Evolutionary conservation across 2,797 vertebrate species (phyloP), one percentile per base, ranked within the genome.

Genomic region (Bufotes viridis): DNA sequence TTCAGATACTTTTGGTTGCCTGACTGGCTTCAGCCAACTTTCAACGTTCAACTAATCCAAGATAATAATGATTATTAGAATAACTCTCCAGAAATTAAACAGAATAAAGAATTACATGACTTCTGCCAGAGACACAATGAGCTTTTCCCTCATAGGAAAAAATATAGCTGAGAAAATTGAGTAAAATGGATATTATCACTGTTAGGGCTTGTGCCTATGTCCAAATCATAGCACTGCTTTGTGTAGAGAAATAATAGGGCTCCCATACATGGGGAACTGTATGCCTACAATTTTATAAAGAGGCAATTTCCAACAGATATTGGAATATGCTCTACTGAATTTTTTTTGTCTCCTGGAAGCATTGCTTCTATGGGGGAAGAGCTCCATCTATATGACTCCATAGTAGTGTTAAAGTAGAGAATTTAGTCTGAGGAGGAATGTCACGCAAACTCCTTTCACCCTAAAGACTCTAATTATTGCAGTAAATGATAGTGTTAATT

Each of bases 1-100:
- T 87, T 87, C 79, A 82, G 55, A 87, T 87, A 76, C 58, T 75
- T 87, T 63, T 20, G 24, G 69, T 87, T 65, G 79, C 86, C 24
- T 87, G 42, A 61, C 34, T 87, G 86, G 53, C 78, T 82, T 82
- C 57, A 82, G 55, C 79, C 69, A 87, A 75, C 79, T 82, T 82
- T 61, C 78, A 80, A 24, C 34, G 29, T 82, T n/a, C 79, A 82
- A 34, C 49, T 61, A 82, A 87, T 82, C 24, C 42, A 26, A 20
- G 34, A 87, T 82, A 87, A 87, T 85, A 85, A 78, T 65, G 49
- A 76, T 67, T 49, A 78, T 76, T 53, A 78, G n/a, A 65, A 67
- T 78, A 78, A 85, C 49, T 83, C 24, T 65, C 17, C 42, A 78
- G 42, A 53, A 49, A 26, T 85, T 65, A 51, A 85, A 78, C 58